Base-by-base conservation (phyloP, 2,113 vertebrate genomes). In the Cettia cetti region DNA sequence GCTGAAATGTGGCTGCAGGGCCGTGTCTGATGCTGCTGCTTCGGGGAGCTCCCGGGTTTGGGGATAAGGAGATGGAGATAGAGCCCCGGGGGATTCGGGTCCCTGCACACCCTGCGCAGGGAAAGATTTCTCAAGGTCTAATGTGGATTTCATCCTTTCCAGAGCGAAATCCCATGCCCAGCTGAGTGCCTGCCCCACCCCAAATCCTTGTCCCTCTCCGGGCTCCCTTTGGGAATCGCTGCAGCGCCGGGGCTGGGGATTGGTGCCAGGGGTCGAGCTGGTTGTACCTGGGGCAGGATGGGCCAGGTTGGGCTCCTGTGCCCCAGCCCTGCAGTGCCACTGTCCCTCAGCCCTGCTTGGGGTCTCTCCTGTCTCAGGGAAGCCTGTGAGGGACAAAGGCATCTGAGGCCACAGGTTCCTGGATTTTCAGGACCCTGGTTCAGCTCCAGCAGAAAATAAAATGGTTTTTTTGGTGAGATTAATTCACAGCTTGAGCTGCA, bases 31-130 rank as follows among this genome's bases (percentile, higher is more conserved):
- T 4, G 3, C 24, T 69, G 37, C 70, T 59, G 7, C 54, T 30
- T 19, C 64, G 45, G n/a, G 16, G 3, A 66, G 50, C 17, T 69
- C 33, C 40, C 15, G 6, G 15, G 1, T 6, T 70, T 45, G 21
- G n/a, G 66, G n/a, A 42, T 9, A 1, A 80, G 20, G 33, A 30
- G 37, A 4, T 13, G 42, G 31, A 59, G 7, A 23, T 6, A 33
- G 44, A 76, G 16, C 26, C 37, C 23, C 15, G 26, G 14, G n/a
- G 70, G 57, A 35, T 14, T 23, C 0, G 0, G 8, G 28, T 27
- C 61, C 65, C n/a, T n/a, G n/a, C n/a, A n/a, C n/a, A n/a, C n/a
- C n/a, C n/a, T n/a, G n/a, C n/a, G n/a, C n/a, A 37, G 33, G 16
- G 17, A 56, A 82, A 42, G 20, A 11, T 27, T 79, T 76, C 37